These are phyloP conservation scores for Anarrhichthys ocellatus DNA, from an alignment of 2,113 vertebrate genomes.

Conservation along the genomic window DNA sequence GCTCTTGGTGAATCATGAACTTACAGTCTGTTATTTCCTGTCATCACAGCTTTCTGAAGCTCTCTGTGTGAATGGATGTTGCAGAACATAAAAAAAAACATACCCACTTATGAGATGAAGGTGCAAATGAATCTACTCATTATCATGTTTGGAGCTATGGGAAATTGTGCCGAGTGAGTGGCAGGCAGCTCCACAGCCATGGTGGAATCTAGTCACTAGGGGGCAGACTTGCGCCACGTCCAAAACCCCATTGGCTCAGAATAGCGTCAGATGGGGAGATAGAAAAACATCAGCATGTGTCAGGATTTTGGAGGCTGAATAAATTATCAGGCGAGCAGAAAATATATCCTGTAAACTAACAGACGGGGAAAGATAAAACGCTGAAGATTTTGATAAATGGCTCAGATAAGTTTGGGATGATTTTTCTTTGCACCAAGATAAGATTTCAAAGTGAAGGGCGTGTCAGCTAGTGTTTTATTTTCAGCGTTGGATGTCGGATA, in stretches of 20 bases:
- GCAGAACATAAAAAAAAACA: slow-evolving; percentile 8
- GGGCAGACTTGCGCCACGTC: slow-evolving; percentile 71
- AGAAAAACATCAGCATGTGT: slow-evolving; percentile 59
- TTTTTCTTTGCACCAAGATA: slow-evolving; percentile 42
- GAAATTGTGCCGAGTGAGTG: no score
- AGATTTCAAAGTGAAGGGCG: slow-evolving; percentile 54
- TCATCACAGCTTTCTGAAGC: neutral
- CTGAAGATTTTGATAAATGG: slow-evolving; percentile 63
- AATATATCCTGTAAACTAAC: slow-evolving; percentile 66
- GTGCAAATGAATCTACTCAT: slow-evolving; percentile 18
- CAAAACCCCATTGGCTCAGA: neutral
- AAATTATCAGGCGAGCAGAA: slow-evolving; percentile 65
- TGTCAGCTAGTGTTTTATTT: slow-evolving; percentile 49
- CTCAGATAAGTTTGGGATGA: slow-evolving; percentile 45
- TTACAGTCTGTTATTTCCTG: neutral
- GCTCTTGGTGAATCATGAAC: neutral
- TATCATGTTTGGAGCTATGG: neutral
- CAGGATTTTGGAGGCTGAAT: slow-evolving; percentile 59
- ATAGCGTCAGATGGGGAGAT: slow-evolving; percentile 20
- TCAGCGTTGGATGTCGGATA: neutral
- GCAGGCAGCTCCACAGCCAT: neutral
- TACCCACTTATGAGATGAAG: neutral
- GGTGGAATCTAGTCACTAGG: slow-evolving; percentile 44
- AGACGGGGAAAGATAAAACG: slow-evolving; percentile 45
- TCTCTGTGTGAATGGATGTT: neutral